Evolutionary conservation across 2,797 vertebrate species (phyloP).

Genomic region (Mormyrus proboscirostris): DNA sequence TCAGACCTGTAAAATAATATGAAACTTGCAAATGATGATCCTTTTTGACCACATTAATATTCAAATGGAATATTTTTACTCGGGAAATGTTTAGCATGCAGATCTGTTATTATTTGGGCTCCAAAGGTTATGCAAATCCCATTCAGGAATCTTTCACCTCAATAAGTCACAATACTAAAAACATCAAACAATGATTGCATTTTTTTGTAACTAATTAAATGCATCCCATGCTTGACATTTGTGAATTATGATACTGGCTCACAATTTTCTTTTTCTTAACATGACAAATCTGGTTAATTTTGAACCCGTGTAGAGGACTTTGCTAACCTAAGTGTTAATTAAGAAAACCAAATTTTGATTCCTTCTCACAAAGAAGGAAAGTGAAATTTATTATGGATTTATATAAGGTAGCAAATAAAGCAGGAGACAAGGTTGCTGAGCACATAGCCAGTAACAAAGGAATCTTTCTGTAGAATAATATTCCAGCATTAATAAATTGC

Average conservation of each 20-base stretch:
- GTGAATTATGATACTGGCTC: conserved; percentile 8
- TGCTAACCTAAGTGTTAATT: not conserved
- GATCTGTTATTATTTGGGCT: conserved; percentile 1
- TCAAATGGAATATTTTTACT: not conserved
- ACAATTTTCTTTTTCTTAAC: not conserved
- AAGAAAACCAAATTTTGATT: not conserved
- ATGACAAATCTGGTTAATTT: not conserved
- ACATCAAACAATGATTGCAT: not conserved
- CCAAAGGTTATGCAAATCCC: not conserved
- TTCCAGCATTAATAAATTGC: not conserved
- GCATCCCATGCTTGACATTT: conserved; percentile 11
- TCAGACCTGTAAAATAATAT: not conserved
- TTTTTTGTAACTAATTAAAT: conserved; percentile 11
- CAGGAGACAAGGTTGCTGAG: not conserved
- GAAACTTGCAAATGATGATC: not conserved
- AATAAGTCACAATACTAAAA: not conserved
- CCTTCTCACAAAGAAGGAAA: not conserved
- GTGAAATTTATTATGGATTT: not conserved
- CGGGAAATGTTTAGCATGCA: not conserved
- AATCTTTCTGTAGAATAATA: not conserved
- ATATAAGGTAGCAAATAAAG: not conserved
- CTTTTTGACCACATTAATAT: conserved; percentile 7
- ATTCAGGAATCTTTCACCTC: not conserved
- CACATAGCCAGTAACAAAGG: not conserved
- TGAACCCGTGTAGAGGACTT: not conserved